Conservation (phyloP, 2,888 invertebrate species). For the Agrochola lychnidis region DNA sequence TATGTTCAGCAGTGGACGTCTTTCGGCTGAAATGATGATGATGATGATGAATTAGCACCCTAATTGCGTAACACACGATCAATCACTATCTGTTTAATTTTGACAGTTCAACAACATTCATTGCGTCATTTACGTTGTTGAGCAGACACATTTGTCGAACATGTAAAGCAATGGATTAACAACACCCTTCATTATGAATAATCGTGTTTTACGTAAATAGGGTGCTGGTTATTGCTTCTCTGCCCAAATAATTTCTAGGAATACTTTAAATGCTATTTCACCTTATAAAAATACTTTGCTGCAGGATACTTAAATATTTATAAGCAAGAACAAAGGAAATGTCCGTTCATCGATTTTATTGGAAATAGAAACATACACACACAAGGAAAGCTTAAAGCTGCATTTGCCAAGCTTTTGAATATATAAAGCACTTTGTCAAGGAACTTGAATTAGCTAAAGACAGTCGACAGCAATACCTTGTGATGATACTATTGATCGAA, state of each 20-base stretch:
- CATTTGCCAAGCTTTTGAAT: conserved; percentile 29
- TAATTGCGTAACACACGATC: too few relatives aligned
- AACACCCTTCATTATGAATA: too few relatives aligned
- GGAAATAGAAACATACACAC: conserved; percentile 4
- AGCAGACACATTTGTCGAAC: too few relatives aligned
- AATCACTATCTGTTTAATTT: too few relatives aligned
- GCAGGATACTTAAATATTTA: conserved; percentile 4
- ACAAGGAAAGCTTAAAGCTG: conserved; percentile 11
- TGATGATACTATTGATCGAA: conserved; percentile 24
- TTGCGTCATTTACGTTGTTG: too few relatives aligned
- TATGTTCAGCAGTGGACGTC: too few relatives aligned
- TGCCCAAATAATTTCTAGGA: not conserved
- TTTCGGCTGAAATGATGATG: too few relatives aligned
- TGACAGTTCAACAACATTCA: too few relatives aligned
- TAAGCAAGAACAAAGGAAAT: conserved; percentile 10
- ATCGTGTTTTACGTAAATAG: too few relatives aligned
- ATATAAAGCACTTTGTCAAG: conserved; percentile 3
- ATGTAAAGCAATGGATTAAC: too few relatives aligned
- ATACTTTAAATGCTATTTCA: not conserved
- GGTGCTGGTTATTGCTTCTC: not conserved
- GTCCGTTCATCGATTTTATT: conserved; percentile 8
- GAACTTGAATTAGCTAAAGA: conserved; percentile 18
- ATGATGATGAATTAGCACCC: too few relatives aligned
- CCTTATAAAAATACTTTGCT: not conserved
- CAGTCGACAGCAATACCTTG: not conserved